Conservation (phyloP, 2,113 vertebrate species). For the Pongo pygmaeus region DNA sequence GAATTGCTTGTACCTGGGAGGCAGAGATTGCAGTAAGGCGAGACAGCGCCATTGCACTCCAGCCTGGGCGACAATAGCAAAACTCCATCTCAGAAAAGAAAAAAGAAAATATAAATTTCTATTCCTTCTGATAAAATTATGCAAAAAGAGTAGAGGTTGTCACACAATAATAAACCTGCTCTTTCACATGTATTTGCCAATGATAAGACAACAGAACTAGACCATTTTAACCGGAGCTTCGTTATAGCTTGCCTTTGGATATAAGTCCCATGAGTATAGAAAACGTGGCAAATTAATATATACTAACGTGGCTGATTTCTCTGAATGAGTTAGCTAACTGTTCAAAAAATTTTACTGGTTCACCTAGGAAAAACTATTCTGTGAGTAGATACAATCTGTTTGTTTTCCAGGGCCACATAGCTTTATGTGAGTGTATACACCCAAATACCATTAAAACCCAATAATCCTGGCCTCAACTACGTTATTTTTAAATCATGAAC, state of each 20-base stretch:
- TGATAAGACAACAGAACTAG: constrained; percentile 4
- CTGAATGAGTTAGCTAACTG: not conserved
- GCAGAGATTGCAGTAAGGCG: too few relatives aligned
- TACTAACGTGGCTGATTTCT: not conserved
- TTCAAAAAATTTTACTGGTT: not conserved
- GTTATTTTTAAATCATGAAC: not conserved
- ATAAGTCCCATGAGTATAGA: not conserved
- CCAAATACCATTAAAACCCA: not conserved
- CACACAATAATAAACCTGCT: not conserved
- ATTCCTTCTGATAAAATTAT: not conserved
- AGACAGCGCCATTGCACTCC: too few relatives aligned
- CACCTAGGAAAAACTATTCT: not conserved
- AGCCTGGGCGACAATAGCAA: too few relatives aligned
- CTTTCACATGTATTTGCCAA: constrained; percentile 7
- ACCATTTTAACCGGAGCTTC: constrained; percentile 37
- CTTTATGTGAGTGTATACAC: not conserved
- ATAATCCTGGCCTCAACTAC: not conserved
- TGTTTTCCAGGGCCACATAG: not conserved
- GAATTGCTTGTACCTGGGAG: too few relatives aligned
- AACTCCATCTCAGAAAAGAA: too few relatives aligned
- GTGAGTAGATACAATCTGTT: not conserved
- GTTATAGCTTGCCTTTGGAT: constrained; percentile 46
- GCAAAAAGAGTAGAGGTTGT: not conserved
- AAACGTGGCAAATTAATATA: constrained; percentile 44
- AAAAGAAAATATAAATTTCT: not conserved